phyloP scores from a whole-genome alignment of 1,140 invertebrate genomes.

The Drosophila rhopaloa region DNA sequence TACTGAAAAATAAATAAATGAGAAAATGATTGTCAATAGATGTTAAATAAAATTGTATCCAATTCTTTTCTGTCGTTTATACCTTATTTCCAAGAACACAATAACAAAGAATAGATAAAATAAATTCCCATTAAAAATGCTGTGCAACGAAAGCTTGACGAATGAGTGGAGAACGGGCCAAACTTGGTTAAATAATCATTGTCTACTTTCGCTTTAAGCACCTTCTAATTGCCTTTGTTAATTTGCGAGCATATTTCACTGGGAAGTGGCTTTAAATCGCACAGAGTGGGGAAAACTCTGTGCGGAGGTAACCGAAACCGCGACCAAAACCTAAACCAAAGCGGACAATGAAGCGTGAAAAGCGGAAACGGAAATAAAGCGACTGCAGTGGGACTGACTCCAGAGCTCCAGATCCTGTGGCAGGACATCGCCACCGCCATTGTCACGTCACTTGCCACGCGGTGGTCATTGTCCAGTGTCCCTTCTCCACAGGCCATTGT shows the following conservation, averaged over 20 bases:
- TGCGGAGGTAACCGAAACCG: background rate
- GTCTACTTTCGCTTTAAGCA: conserved; percentile 53
- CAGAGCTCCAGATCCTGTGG: conserved; percentile 32
- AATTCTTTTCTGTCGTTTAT: too few species aligned
- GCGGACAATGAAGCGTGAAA: conserved; percentile 74
- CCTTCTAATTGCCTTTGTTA: conserved; percentile 72
- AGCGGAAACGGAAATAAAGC: conserved; percentile 75
- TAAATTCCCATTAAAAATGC: background rate
- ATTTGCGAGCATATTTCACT: conserved; percentile 65
- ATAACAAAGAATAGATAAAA: too few species aligned
- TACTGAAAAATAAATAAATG: too few species aligned
- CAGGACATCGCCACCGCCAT: conserved; percentile 46
- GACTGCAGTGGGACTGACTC: conserved; percentile 49
- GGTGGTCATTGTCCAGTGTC: conserved; percentile 35
- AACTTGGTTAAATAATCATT: conserved; percentile 44
- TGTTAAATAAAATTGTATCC: too few species aligned
- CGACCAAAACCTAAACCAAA: conserved; percentile 41
- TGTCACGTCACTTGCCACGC: conserved; percentile 66
- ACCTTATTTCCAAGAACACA: too few species aligned
- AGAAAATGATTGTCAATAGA: too few species aligned
- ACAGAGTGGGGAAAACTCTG: conserved; percentile 1
- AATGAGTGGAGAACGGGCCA: background rate
- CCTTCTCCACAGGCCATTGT: conserved; percentile 47
- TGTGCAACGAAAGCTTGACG: conserved; percentile 2
- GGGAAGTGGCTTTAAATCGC: conserved; percentile 37